phyloP scores from a whole-genome alignment of 2,113 vertebrate species.

The Orycteropus afer region DNA sequence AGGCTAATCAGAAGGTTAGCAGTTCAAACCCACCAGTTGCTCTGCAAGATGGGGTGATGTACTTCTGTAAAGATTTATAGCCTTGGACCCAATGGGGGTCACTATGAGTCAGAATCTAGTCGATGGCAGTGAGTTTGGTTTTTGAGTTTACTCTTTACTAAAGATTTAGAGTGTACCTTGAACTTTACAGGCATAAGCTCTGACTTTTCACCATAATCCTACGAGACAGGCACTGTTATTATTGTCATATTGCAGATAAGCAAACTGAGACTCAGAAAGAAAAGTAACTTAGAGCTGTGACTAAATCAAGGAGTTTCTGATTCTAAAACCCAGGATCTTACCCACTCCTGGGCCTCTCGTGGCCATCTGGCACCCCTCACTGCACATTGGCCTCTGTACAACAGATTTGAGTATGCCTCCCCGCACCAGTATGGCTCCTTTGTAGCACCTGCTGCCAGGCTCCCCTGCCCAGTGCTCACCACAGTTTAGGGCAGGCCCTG shows the following conservation, averaged over 20 bases:
- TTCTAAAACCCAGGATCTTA: neutral
- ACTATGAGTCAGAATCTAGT: too few relatives aligned
- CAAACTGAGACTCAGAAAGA: too few relatives aligned
- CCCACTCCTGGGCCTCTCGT: neutral
- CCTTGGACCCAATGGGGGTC: too few relatives aligned
- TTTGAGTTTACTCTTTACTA: too few relatives aligned
- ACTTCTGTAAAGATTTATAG: too few relatives aligned
- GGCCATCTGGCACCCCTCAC: neutral
- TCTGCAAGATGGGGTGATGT: too few relatives aligned
- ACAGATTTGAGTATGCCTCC: neutral
- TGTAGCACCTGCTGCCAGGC: neutral
- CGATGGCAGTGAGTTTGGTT: too few relatives aligned
- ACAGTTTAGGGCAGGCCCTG: neutral
- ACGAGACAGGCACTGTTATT: neutral
- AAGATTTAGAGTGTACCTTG: neutral
- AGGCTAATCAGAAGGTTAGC: too few relatives aligned
- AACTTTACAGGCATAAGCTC: neutral
- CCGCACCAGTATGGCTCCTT: neutral
- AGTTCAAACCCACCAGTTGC: too few relatives aligned
- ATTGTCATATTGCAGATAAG: neutral
- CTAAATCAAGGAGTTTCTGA: neutral
- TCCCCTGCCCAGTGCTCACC: neutral
- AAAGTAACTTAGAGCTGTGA: neutral
- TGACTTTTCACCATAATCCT: neutral
- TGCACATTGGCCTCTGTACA: neutral